phyloP scores from a whole-genome alignment of 1,140 invertebrate genomes.

The Belonocnema kinseyi region DNA sequence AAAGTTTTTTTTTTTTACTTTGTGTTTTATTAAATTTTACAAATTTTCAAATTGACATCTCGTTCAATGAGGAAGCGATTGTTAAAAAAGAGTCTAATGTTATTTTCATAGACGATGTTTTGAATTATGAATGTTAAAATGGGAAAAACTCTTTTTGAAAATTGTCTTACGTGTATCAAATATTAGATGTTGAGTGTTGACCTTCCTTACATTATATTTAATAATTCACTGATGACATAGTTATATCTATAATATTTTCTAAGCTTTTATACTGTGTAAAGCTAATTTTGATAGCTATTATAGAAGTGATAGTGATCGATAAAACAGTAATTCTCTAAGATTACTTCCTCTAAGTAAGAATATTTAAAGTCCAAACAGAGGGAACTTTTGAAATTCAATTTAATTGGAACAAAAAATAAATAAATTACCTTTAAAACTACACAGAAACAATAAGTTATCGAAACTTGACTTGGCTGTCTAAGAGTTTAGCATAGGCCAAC shows the following conservation, averaged over 20 bases:
- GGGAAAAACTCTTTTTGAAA: neutral
- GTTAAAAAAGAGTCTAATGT: no score
- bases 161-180: conserved; percentile 1
- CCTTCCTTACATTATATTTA: conserved; percentile 28
- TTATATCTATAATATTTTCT: neutral
- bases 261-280: conserved; percentile 29
- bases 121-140: neutral
- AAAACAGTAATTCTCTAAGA: neutral
- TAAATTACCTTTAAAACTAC: no score
- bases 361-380: neutral
- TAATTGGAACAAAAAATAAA: no score
- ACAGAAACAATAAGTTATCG: no score
- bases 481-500: no score
- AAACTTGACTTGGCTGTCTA: no score
- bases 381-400: no score
- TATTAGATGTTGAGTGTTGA: conserved; percentile 15
- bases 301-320: neutral
- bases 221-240: conserved; percentile 44
- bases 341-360: conserved; percentile 1
- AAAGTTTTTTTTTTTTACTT: no score
- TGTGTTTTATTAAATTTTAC: no score
- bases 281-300: neutral
- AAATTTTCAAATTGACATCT: no score
- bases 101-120: no score
- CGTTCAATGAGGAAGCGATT: no score